Percentiles rank a stretch among this genome's conserved stretches.
Conservation (phyloP, 2,113 vertebrate species). For the Shinisaurus crocodilurus region DNA sequence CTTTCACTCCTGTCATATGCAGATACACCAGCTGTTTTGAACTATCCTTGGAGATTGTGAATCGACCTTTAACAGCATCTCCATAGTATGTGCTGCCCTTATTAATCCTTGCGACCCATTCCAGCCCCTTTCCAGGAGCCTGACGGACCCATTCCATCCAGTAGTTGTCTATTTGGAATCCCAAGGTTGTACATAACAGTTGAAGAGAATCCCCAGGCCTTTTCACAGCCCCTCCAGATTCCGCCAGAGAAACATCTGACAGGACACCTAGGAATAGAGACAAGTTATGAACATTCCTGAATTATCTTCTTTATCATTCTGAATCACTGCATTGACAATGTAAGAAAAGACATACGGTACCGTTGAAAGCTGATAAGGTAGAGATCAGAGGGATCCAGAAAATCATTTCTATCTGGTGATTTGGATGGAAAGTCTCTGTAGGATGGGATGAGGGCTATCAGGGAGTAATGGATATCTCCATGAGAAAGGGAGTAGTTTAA, state of each 20-base stretch:
- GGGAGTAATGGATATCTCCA: too few relatives aligned
- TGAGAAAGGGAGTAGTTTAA: too few relatives aligned
- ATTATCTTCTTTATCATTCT: too few relatives aligned
- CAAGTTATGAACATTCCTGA: too few relatives aligned
- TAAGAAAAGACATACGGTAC: too few relatives aligned
- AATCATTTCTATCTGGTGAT: too few relatives aligned
- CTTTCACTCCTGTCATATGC: neutral
- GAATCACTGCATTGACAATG: too few relatives aligned
- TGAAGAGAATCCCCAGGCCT: neutral
- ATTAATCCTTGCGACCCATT: neutral
- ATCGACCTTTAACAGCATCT: accelerated
- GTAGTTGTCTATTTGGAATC: neutral
- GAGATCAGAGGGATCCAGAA: too few relatives aligned
- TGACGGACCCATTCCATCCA: neutral
- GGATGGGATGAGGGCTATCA: too few relatives aligned
- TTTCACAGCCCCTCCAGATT: neutral
- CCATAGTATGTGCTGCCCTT: neutral
- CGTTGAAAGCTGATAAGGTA: too few relatives aligned
- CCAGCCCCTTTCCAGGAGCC: neutral
- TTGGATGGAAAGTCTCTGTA: too few relatives aligned
- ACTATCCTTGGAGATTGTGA: neutral
- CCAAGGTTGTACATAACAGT: neutral
- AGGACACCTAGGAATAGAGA: too few relatives aligned
- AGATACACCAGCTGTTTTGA: neutral
- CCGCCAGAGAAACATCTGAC: neutral